Evolutionary conservation across 2,113 vertebrate genomes (phyloP).

Genomic region (Myocastor coypus): DNA sequence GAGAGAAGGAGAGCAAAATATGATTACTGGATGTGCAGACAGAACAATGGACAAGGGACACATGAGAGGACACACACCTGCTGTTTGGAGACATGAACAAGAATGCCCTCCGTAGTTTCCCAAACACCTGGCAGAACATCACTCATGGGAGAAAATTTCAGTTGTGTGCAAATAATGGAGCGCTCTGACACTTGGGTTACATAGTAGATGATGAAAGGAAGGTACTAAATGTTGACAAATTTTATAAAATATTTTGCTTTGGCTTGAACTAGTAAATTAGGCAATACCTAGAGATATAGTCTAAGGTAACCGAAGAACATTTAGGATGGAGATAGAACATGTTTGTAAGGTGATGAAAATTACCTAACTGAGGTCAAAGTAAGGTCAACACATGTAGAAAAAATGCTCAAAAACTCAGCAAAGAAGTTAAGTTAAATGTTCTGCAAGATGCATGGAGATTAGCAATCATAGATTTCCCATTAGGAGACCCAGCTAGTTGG

Average conservation of each 20-base stretch:
- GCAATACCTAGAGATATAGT: neutral
- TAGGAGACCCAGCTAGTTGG: neutral
- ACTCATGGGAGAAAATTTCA: neutral
- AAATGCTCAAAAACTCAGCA: neutral
- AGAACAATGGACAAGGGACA: neutral
- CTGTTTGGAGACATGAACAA: neutral
- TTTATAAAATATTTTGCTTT: neutral
- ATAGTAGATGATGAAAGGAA: neutral
- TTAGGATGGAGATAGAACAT: neutral
- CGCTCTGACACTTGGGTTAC: neutral
- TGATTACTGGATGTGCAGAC: neutral
- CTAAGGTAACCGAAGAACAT: neutral
- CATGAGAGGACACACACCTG: neutral
- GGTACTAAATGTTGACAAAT: neutral
- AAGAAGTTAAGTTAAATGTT: neutral
- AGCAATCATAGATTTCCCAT: neutral
- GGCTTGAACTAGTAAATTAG: neutral
- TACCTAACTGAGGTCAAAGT: neutral
- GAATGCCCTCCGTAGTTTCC: neutral
- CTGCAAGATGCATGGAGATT: neutral
- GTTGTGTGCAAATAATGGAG: neutral
- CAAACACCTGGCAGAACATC: neutral
- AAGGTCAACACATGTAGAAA: neutral
- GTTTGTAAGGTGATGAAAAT: neutral
- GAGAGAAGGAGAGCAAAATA: neutral